Percentiles rank a stretch among this genome's conserved stretches.
phyloP scores from a whole-genome alignment of 2,113 vertebrate species.

The Sturnira hondurensis region DNA sequence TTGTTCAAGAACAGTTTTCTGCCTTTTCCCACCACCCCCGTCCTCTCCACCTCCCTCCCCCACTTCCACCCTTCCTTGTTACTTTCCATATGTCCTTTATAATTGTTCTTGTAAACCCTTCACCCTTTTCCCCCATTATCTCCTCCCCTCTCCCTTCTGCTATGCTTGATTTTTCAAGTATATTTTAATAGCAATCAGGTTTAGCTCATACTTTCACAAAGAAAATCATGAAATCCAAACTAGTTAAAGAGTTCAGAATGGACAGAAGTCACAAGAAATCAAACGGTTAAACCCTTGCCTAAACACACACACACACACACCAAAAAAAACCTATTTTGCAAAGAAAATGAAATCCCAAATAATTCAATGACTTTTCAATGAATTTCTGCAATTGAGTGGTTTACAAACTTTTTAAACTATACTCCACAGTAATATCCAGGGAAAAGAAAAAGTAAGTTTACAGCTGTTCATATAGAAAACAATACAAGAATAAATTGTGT shows the following conservation, averaged over 20 bases:
- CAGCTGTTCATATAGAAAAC: neutral
- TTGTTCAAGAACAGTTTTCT: no score
- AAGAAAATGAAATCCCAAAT: neutral
- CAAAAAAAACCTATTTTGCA: neutral
- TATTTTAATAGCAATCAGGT: neutral
- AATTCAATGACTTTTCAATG: neutral
- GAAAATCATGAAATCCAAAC: neutral
- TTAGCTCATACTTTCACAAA: neutral
- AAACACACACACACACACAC: no score
- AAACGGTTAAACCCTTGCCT: neutral
- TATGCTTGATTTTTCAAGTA: neutral
- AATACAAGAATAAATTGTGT: neutral
- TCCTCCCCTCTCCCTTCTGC: neutral
- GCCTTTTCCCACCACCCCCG: no score
- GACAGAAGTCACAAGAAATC: neutral
- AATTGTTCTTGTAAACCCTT: no score
- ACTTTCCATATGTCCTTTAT: no score
- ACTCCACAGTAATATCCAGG: neutral
- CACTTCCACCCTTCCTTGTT: no score
- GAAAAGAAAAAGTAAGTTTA: neutral
- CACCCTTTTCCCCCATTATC: no score
- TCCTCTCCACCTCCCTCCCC: no score
- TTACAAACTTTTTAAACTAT: conserved; percentile 2
- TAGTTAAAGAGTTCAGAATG: neutral
- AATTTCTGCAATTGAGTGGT: neutral